These are phyloP conservation scores for Colaptes auratus DNA, from an alignment of 2,113 vertebrate genomes.

Conservation along the genomic window DNA sequence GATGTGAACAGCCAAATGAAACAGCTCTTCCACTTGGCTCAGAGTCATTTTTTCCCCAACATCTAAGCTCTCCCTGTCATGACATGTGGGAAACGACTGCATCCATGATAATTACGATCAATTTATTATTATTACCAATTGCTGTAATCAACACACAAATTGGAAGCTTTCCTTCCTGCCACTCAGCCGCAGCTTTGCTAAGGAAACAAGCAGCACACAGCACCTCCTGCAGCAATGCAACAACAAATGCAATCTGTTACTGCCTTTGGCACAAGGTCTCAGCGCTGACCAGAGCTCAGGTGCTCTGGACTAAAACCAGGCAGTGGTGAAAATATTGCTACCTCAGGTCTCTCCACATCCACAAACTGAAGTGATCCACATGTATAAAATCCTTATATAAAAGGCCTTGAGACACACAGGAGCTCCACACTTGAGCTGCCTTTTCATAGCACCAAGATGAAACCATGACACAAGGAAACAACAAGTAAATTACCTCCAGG, in stretches of 20 bases:
- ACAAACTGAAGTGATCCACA: not conserved
- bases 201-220: not conserved
- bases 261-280: not conserved
- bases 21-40: not conserved
- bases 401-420: not conserved
- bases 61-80: not conserved
- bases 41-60: not conserved
- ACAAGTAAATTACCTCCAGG: not conserved
- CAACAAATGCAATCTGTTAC: not conserved
- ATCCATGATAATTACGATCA: conserved; percentile 42
- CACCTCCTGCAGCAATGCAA: not conserved
- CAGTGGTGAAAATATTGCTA: not conserved
- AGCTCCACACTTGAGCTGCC: too few species aligned
- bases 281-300: not conserved
- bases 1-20: not conserved
- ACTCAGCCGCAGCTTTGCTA: not conserved
- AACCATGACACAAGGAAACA: not conserved
- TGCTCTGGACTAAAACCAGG: not conserved
- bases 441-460: too few species aligned
- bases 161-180: conserved; percentile 33
- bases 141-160: conserved; percentile 44
- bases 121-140: conserved; percentile 26
- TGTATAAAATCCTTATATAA: not conserved
- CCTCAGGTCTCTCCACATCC: not conserved
- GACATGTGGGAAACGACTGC: conserved; percentile 23